Conservation (phyloP, 2,797 vertebrate species). For the Sparidentex hasta region DNA sequence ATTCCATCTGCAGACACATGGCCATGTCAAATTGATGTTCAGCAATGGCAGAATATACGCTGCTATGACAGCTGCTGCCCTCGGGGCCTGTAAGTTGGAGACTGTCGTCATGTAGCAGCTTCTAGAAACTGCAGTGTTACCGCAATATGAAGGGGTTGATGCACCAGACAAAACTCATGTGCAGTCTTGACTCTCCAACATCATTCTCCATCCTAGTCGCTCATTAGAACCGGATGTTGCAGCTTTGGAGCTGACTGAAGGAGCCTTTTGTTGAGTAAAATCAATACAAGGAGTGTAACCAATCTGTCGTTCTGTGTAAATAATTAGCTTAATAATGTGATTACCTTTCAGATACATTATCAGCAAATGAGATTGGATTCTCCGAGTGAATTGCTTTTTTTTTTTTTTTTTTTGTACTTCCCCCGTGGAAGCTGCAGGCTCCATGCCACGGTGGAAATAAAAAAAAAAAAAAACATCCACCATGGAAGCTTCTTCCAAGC, state of each 20-base stretch:
- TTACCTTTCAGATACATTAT: neutral
- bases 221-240: no score
- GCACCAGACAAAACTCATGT: neutral
- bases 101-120: neutral
- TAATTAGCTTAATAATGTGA: neutral
- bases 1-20: constrained; percentile 52
- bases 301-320: neutral
- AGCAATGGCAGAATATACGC: constrained; percentile 59
- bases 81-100: constrained; percentile 35
- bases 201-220: neutral
- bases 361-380: neutral
- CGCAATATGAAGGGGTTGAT: no score
- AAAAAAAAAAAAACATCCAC: constrained; percentile 9
- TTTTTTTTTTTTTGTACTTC: neutral
- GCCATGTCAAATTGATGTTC: constrained; percentile 53
- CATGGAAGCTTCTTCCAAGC: constrained; percentile 6
- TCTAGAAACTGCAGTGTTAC: neutral
- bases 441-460: neutral
- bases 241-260: no score
- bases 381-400: neutral
- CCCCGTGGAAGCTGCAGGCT: neutral
- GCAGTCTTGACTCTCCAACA: neutral
- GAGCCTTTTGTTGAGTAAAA: no score
- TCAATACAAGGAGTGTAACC: neutral
- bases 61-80: constrained; percentile 55